Evolutionary conservation across 2,888 invertebrate species (phyloP).

Genomic region (Phyllotreta striolata): DNA sequence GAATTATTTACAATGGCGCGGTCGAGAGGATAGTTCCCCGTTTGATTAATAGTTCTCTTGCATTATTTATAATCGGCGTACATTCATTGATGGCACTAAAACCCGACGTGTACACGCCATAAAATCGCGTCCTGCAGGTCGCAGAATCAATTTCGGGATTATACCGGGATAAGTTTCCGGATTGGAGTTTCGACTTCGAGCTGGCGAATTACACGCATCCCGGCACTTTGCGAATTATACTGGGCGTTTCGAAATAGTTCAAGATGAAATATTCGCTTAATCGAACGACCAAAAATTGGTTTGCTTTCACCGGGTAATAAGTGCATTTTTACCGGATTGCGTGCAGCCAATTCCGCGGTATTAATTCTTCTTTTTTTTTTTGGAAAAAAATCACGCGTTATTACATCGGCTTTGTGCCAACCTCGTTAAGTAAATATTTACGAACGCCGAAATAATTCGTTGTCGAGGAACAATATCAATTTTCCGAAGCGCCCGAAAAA

Average conservation of each 20-base stretch:
- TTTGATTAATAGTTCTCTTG: slow-evolving; percentile 30
- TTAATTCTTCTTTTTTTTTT: slow-evolving; percentile 9
- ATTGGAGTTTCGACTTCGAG: background rate
- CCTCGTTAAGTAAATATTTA: slow-evolving; percentile 28
- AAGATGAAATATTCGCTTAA: no score
- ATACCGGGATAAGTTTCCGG: background rate
- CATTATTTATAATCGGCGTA: slow-evolving; percentile 29
- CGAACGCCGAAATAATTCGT: slow-evolving; percentile 38
- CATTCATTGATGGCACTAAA: slow-evolving; percentile 17
- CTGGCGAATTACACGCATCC: background rate
- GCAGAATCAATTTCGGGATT: no score
- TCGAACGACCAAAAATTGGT: no score
- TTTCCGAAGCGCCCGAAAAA: slow-evolving; percentile 44
- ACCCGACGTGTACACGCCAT: no score
- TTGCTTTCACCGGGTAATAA: background rate
- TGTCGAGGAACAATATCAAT: slow-evolving; percentile 46
- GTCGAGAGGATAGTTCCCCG: slow-evolving; percentile 23
- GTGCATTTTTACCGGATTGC: background rate
- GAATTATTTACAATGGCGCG: slow-evolving; percentile 31
- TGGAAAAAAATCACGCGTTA: slow-evolving; percentile 12
- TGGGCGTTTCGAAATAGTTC: no score
- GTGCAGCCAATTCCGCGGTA: slow-evolving; percentile 1
- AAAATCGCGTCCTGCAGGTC: no score
- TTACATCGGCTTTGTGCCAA: slow-evolving; percentile 19
- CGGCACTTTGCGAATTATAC: no score